These are phyloP conservation scores for Eidolon dupreanum DNA, from an alignment of 2,797 vertebrate species.

Conservation along the genomic window DNA sequence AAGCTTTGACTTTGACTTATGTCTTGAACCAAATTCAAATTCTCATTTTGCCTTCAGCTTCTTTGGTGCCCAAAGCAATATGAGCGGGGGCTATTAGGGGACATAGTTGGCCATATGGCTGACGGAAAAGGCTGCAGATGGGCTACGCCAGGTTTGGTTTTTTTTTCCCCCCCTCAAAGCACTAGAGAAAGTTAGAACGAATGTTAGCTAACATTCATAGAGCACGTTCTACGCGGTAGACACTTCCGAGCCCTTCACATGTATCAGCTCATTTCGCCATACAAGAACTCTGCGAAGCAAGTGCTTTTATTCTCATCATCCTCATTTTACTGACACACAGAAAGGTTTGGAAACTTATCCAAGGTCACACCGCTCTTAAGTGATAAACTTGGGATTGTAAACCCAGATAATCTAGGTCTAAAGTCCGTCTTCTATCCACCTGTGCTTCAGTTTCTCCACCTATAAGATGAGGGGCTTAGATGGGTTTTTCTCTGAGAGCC, in stretches of 20 bases:
- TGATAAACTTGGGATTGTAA: constrained; percentile 12
- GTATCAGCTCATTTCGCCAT: background rate
- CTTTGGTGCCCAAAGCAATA: constrained; percentile 6
- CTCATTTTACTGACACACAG: constrained; percentile 20
- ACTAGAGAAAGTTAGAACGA: background rate
- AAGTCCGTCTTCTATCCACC: background rate
- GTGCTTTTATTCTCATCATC: background rate
- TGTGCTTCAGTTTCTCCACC: background rate
- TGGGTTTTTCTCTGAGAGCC: constrained; percentile 41
- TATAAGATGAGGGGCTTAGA: background rate
- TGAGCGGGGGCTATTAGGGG: background rate
- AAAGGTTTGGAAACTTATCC: background rate
- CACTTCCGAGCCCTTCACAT: background rate
- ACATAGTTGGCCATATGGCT: background rate
- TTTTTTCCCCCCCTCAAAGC: background rate
- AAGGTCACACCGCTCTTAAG: background rate
- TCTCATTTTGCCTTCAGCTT: constrained; percentile 24
- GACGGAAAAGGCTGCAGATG: background rate
- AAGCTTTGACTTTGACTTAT: background rate
- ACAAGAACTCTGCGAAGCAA: background rate
- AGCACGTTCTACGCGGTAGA: background rate
- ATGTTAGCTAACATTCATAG: background rate
- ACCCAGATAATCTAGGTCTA: background rate
- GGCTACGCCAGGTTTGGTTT: background rate
- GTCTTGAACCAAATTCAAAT: background rate